Evolutionary conservation across 2,888 invertebrate genomes (phyloP).

Genomic region (Eupithecia insigniata): DNA sequence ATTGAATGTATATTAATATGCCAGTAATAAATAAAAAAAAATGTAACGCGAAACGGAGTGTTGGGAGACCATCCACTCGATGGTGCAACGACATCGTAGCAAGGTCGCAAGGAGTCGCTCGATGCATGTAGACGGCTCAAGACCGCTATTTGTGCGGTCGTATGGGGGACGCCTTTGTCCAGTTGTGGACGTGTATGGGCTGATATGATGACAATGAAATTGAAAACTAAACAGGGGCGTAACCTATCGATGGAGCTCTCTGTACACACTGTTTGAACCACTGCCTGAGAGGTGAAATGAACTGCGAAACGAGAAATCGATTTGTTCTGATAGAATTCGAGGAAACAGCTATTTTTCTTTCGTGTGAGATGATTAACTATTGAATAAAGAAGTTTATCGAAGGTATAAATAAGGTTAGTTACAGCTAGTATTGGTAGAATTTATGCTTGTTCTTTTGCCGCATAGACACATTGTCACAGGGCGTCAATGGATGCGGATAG

Average conservation of each 20-base stretch:
- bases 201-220: not conserved
- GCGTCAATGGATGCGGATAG: too few species aligned
- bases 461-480: too few species aligned
- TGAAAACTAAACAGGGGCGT: not conserved
- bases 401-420: not conserved
- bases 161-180: too few species aligned
- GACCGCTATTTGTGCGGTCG: too few species aligned
- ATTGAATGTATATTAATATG: too few species aligned
- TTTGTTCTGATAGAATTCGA: slow-evolving; percentile 15
- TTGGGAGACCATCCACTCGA: too few species aligned
- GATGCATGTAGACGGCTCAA: too few species aligned
- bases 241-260: not conserved
- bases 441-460: not conserved
- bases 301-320: slow-evolving; percentile 24
- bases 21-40: too few species aligned
- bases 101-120: too few species aligned
- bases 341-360: slow-evolving; percentile 5
- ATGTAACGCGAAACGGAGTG: too few species aligned
- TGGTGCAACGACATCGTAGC: too few species aligned
- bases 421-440: not conserved
- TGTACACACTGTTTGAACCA: slow-evolving; percentile 14
- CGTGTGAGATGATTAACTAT: slow-evolving; percentile 6
- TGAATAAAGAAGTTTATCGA: not conserved
- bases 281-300: slow-evolving; percentile 27
- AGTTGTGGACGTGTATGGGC: too few species aligned